A percentile compares a stretch with the other conserved stretches of the same genome.
These are phyloP conservation scores for Gopherus evgoodei DNA, from an alignment of 2,113 vertebrate species.

Conservation along the genomic window DNA sequence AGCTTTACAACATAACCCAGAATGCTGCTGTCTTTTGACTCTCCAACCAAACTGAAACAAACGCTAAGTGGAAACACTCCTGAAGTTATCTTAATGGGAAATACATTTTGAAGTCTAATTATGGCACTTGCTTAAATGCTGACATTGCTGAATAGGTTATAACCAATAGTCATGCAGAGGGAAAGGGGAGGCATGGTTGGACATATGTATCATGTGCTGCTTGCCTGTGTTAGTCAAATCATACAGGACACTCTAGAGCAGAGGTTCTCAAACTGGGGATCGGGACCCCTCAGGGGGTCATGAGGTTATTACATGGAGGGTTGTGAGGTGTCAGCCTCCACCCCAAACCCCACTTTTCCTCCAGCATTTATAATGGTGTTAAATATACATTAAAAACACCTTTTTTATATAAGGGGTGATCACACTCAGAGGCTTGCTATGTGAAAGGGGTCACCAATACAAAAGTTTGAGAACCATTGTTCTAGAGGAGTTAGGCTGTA, in stretches of 20 bases:
- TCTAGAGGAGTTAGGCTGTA: not conserved
- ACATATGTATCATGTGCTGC: not conserved
- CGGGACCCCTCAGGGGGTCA: no score
- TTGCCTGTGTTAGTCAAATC: not conserved
- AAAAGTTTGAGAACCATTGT: no score
- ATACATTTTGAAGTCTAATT: not conserved
- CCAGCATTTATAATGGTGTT: no score
- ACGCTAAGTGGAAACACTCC: not conserved
- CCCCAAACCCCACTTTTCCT: no score
- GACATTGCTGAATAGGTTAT: slow-evolving; percentile 34
- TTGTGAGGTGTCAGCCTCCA: no score
- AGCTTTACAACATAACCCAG: not conserved
- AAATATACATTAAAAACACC: no score
- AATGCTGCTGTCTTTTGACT: not conserved
- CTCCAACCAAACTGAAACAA: not conserved
- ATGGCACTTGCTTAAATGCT: not conserved
- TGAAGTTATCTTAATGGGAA: not conserved
- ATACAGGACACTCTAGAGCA: not conserved
- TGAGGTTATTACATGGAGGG: no score
- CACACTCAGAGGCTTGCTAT: no score
- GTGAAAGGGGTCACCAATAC: no score
- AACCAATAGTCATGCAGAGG: not conserved
- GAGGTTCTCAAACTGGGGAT: no score
- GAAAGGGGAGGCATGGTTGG: not conserved
- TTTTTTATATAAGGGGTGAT: no score